Percentiles rank a stretch among this genome's conserved stretches.
Conservation (phyloP, 1,140 invertebrate genomes). For the Amyelois transitella region DNA sequence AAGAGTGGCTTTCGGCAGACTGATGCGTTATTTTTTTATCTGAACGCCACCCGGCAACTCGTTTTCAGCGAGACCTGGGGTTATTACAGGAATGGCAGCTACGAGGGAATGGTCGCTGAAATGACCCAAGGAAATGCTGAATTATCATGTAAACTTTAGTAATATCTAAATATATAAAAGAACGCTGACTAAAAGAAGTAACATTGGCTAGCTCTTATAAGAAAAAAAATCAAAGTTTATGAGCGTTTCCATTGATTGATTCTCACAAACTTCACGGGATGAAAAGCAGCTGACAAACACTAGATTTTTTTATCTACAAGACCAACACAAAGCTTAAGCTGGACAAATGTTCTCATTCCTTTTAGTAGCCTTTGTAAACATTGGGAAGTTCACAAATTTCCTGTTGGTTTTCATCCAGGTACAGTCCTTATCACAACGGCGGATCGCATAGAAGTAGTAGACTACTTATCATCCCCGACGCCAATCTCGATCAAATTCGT, state of each 20-base stretch:
- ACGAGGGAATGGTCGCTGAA: constrained; percentile 78
- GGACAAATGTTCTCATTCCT: too few species aligned
- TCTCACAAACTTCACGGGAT: too few species aligned
- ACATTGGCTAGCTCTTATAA: too few species aligned
- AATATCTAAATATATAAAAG: too few species aligned
- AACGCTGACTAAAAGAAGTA: too few species aligned
- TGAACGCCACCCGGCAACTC: constrained; percentile 71
- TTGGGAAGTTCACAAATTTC: too few species aligned
- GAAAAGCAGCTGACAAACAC: too few species aligned
- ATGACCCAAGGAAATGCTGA: constrained; percentile 73
- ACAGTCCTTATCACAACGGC: constrained; percentile 72
- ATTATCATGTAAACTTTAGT: constrained; percentile 71
- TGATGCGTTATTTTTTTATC: constrained; percentile 63
- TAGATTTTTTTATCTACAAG: too few species aligned
- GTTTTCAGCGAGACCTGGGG: constrained; percentile 72
- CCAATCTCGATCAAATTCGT: constrained; percentile 75
- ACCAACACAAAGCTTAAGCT: too few species aligned
- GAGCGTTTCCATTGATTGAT: too few species aligned
- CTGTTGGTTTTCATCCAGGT: constrained; percentile 42
- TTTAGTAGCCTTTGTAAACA: too few species aligned
- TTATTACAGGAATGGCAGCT: constrained; percentile 60
- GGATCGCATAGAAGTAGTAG: constrained; percentile 73
- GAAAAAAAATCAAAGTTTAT: too few species aligned
- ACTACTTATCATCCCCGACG: constrained; percentile 76
- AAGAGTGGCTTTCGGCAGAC: constrained; percentile 75